Evolutionary conservation across 35 echinoderm and acorn worm species (phyloP), one percentile per base, ranked within the genome.

Genomic region (Chiridota heheva): DNA sequence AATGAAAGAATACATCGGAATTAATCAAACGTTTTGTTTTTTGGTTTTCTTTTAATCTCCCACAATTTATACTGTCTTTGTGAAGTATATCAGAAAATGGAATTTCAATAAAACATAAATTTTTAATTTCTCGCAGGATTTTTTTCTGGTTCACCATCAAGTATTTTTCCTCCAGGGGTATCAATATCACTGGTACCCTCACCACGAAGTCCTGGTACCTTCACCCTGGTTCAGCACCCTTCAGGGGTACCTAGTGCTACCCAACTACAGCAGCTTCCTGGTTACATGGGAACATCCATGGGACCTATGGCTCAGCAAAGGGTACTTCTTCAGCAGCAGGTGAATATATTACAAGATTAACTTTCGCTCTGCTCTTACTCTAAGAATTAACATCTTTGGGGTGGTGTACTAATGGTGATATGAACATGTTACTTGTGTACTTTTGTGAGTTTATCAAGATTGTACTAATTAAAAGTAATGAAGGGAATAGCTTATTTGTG

Each of bases 201-300:
- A 53, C 84, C 82, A 26, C 79, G 73, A 27, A 88, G 80, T 29
- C 76, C 84, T 3, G 90, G 81, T 27, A 81, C 92, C n/a, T 71
- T 96, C 18, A 90, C 92, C 1, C 68, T 96, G 82, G 92, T 96
- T 69, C 32, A 73, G 63, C 88, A 81, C 34, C 29, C 77, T 24
- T 17, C 58, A 24, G 53, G 68, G 6, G 83, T 90, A 15, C 87
- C 92, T 24, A 88, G 84, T 28, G 85, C 80, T 44, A 98, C 95
- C 18, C 85, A 84, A 40, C 81, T 91, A 24, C 85, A 91, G 67
- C 95, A 98, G 89, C 81, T 98, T 31, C 95, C 95, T 20, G 95
- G 89, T 38, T 92, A 92, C 89, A 98, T 89, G 17, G 75, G 42
- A 44, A 55, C 72, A 10, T 86, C 76, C 28, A 20, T 71, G 40